A percentile compares a stretch with the other conserved stretches of the same genome.
phyloP scores from a whole-genome alignment of 2,888 invertebrate genomes.

The Neuroscelio doddi region DNA sequence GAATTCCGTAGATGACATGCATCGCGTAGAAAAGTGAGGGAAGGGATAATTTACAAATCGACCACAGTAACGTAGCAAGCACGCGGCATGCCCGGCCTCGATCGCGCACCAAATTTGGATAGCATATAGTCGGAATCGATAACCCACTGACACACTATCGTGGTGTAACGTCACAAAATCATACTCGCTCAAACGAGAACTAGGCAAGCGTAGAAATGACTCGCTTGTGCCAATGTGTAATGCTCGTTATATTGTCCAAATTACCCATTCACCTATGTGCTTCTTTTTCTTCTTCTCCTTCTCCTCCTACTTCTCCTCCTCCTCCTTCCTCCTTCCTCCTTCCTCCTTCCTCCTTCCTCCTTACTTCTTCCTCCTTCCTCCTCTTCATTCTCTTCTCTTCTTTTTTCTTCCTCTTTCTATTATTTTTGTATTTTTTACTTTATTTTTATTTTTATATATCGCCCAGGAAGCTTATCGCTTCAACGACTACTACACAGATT shows the following conservation, averaged over 20 bases:
- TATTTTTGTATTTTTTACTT: no score
- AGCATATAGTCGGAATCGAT: constrained; percentile 60
- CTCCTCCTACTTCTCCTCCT: constrained; percentile 16
- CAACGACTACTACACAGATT: constrained; percentile 19
- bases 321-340: no score
- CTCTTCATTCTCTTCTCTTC: no score
- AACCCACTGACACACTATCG: constrained; percentile 62
- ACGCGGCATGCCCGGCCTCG: constrained; percentile 47
- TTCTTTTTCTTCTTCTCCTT: constrained; percentile 33
- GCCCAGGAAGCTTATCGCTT: constrained; percentile 31
- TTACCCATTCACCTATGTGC: constrained; percentile 24
- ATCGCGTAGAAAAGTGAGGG: neutral
- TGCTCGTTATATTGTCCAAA: constrained; percentile 11
- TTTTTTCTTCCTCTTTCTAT: neutral
- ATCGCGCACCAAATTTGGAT: constrained; percentile 60
- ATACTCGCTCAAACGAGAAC: constrained; percentile 48
- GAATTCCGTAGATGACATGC: neutral
- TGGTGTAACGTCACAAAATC: constrained; percentile 47
- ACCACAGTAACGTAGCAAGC: constrained; percentile 41
- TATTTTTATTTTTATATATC: constrained; percentile 21
- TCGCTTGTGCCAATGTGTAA: neutral
- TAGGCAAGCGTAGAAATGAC: constrained; percentile 37
- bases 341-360: no score
- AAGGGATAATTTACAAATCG: constrained; percentile 18
- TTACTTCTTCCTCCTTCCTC: constrained; percentile 9